Evolutionary conservation across 2,888 invertebrate genomes (phyloP), one percentile per base, ranked within the genome.

Genomic region (Allophyes oxyacanthae): DNA sequence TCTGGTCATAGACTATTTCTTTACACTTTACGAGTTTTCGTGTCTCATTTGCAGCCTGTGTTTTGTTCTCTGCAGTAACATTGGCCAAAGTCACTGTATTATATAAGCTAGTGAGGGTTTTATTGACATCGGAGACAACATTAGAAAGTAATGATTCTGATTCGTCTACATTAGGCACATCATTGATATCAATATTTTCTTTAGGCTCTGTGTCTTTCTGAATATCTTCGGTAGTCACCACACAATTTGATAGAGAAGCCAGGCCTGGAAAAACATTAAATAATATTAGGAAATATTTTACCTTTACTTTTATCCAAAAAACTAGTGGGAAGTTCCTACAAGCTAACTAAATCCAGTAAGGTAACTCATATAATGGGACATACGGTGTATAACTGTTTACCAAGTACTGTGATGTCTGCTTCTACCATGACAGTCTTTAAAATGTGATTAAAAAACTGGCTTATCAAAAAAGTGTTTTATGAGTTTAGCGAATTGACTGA

Each of bases 41-140:
- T 4, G 94, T 94, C 77, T 93, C 93, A 61, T 93, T 94, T 0
- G 74, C 79, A 8, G 74, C 60, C 44, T 84, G 83, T 25, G 91
- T 93, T 53, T 76, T 86, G 56, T 91, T 93, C 28, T 90, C 91
- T 2, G 82, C 78, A 1, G 93, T 90, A 1, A 91, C 79, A 63
- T 94, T 94, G 0, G 89, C 90, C 9, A 90, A 84, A 2, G 92
- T 92, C 0, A 93, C 92, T 25, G 92, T 92, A 56, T 93, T 92
- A 64, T 92, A 92, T 1, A 92, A 76, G 55, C 84, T 90, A 8
- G 91, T 92, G 0, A 93, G 79, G 1, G 94, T 94, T 78, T 92
- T 92, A 61, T 94, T 92, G 4, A 94, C 90, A 73, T 94, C 92
- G 0, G 90, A 90, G 0, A 92, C 90, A 7, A 93, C 92, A 72